These are phyloP conservation scores for Ornithorhynchus anatinus DNA, from an alignment of 2,113 vertebrate species.

Conservation along the genomic window DNA sequence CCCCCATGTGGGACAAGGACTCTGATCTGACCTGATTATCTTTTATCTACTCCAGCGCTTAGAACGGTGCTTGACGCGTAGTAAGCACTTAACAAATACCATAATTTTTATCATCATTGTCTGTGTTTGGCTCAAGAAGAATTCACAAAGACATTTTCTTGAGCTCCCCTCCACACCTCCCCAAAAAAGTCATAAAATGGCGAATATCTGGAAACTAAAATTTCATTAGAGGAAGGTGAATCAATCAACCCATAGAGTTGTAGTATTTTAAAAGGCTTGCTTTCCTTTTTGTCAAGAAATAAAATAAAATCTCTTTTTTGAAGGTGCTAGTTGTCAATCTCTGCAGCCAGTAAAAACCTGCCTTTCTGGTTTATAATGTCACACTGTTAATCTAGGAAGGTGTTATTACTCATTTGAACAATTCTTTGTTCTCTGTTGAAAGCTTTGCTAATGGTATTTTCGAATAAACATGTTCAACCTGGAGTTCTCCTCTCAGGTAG, in stretches of 20 bases:
- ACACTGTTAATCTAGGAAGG: conserved; percentile 49
- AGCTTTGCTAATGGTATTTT: conserved; percentile 53
- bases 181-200: neutral
- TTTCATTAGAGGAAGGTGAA: neutral
- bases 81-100: too few species aligned
- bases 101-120: too few species aligned
- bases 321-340: conserved; percentile 52
- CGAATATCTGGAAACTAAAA: neutral
- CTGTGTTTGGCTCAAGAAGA: too few species aligned
- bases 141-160: neutral
- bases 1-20: too few species aligned
- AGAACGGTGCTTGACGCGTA: too few species aligned
- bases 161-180: neutral
- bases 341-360: conserved; percentile 65
- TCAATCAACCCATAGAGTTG: neutral
- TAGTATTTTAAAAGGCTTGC: neutral
- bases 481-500: conserved; percentile 39
- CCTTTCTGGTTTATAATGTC: conserved; percentile 67
- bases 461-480: conserved; percentile 45
- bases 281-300: conserved; percentile 34
- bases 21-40: too few species aligned
- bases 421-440: conserved; percentile 72
- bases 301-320: neutral
- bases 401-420: conserved; percentile 65
- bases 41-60: too few species aligned